These are phyloP conservation scores for Acanthacorydalis orientalis DNA, from an alignment of 2,888 invertebrate genomes.

Conservation along the genomic window DNA sequence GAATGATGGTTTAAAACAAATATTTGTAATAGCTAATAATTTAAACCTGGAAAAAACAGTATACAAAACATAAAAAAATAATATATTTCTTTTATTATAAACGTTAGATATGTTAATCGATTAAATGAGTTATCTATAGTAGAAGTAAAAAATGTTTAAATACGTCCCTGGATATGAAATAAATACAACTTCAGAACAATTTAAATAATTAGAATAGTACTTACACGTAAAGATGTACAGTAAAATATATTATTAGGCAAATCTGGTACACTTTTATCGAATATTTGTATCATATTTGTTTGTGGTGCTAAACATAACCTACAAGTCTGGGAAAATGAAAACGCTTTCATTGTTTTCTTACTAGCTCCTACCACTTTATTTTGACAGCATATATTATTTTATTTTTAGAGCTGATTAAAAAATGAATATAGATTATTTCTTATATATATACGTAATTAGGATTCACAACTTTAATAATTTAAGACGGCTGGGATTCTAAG, in stretches of 20 bases:
- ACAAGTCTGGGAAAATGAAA: conserved; percentile 3
- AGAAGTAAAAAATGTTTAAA: too few relatives aligned
- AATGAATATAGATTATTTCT: too few relatives aligned
- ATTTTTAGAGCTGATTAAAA: not conserved
- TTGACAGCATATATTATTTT: not conserved
- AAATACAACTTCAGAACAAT: not conserved
- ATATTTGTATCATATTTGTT: conserved; percentile 9
- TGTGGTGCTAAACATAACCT: conserved; percentile 6
- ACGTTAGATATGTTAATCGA: too few relatives aligned
- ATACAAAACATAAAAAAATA: too few relatives aligned
- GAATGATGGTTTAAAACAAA: too few relatives aligned
- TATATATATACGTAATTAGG: not conserved
- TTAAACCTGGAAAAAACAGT: too few relatives aligned
- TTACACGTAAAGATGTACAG: conserved; percentile 17
- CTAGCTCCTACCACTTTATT: not conserved
- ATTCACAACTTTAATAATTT: conserved; percentile 1
- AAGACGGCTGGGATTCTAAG: conserved; percentile 1
- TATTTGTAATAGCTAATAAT: too few relatives aligned
- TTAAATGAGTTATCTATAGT: not conserved
- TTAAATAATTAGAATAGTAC: conserved; percentile 3
- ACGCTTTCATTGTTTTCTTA: conserved; percentile 1
- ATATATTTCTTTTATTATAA: too few relatives aligned
- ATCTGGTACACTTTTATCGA: conserved; percentile 13
- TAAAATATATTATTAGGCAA: conserved; percentile 15
- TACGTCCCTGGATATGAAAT: not conserved